Percentiles rank a stretch among this genome's conserved stretches.
Conservation (phyloP, 2,113 vertebrate genomes). For the Mustela lutreola region DNA sequence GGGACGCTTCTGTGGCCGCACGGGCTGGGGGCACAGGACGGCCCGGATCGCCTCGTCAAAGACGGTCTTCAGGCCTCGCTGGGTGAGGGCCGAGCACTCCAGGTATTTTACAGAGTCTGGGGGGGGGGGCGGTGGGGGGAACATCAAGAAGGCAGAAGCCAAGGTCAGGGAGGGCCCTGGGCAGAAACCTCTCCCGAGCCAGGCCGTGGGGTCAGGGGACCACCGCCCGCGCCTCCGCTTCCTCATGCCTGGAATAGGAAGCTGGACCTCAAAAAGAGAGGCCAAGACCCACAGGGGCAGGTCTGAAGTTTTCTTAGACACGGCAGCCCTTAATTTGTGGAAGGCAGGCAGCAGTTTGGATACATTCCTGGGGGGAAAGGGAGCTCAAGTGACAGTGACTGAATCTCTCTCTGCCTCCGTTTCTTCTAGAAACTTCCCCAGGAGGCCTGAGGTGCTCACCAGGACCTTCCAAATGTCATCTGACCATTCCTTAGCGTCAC, state of each 20-base stretch:
- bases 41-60: constrained; percentile 96
- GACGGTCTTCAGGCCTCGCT: constrained; percentile 94
- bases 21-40: constrained; percentile 93
- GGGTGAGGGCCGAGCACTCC: constrained; percentile 95
- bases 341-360: neutral
- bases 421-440: neutral
- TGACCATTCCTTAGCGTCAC: neutral
- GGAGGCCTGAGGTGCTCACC: neutral
- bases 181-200: neutral
- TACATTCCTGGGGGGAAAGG: neutral
- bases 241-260: neutral
- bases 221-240: neutral
- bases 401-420: neutral
- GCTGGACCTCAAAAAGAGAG: neutral
- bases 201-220: too few species aligned
- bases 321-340: fast-evolving
- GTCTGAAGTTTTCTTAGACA: neutral
- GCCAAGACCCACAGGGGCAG: neutral
- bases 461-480: neutral
- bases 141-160: neutral
- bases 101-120: constrained; percentile 95
- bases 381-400: neutral
- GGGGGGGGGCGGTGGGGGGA: fast-evolving
- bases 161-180: neutral
- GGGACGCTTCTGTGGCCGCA: constrained; percentile 88